phyloP scores from a whole-genome alignment of 2,113 vertebrate genomes.

The Tupaia chinensis region DNA sequence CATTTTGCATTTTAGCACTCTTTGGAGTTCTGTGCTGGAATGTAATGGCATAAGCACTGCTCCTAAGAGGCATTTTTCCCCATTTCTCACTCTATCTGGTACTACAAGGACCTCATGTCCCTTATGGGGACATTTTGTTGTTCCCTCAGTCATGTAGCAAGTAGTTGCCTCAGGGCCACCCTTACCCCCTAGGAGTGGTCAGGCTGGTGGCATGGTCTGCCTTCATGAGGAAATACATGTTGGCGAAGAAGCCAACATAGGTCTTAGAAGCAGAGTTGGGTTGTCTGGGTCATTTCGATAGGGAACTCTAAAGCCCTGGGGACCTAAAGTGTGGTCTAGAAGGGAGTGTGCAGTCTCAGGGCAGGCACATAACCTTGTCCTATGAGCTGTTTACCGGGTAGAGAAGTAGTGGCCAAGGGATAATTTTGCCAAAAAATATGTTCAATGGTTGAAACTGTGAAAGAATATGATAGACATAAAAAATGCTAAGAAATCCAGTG shows the following conservation, averaged over 20 bases:
- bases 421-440: background rate
- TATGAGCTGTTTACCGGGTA: background rate
- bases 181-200: background rate
- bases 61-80: background rate
- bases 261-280: background rate
- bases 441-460: background rate
- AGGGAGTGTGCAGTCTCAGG: background rate
- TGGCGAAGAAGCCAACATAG: background rate
- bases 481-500: background rate
- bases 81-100: background rate
- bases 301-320: background rate
- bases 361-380: background rate
- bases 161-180: background rate
- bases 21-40: background rate
- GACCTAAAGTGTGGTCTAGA: background rate
- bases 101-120: background rate
- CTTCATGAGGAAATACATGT: conserved; percentile 26
- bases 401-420: background rate
- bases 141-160: background rate
- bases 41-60: background rate
- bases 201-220: conserved; percentile 8
- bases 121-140: background rate
- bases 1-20: background rate
- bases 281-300: background rate
- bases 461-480: background rate